A percentile compares a stretch with the other conserved stretches of the same genome.
Conservation (phyloP, 2,888 invertebrate genomes). For the Cerceris ruficornis region DNA sequence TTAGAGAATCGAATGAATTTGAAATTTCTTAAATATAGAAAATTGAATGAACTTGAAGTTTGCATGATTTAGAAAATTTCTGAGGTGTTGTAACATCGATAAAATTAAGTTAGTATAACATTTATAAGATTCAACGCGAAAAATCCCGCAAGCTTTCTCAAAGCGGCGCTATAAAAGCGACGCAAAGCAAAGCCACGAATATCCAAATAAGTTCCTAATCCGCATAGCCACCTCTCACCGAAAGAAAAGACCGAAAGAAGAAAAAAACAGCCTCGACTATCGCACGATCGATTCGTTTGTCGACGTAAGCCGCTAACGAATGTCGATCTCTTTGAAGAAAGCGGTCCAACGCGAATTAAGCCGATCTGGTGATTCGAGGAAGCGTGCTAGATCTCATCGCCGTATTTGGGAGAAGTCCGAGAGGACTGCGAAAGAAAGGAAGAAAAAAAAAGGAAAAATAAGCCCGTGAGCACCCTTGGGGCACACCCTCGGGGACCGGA, state of each 20-base stretch:
- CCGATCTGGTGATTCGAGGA: conserved; percentile 33
- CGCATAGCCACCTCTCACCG: too few species aligned
- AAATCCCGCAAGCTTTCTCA: too few species aligned
- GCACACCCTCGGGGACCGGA: conserved; percentile 62
- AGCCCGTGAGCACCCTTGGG: conserved; percentile 47
- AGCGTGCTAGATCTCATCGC: conserved; percentile 40
- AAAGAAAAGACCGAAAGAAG: neutral
- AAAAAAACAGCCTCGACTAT: conserved; percentile 13
- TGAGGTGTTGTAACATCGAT: too few species aligned
- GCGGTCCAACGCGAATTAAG: conserved; percentile 29
- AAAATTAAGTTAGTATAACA: too few species aligned
- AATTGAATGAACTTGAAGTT: too few species aligned
- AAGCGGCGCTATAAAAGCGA: too few species aligned
- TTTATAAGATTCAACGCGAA: too few species aligned
- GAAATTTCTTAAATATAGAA: too few species aligned
- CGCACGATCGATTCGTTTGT: neutral
- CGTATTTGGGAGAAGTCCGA: conserved; percentile 30
- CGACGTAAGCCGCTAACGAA: conserved; percentile 38
- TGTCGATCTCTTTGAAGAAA: conserved; percentile 26
- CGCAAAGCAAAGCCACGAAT: too few species aligned
- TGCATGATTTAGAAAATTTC: too few species aligned
- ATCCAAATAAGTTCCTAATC: too few species aligned
- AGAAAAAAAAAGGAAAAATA: conserved; percentile 12
- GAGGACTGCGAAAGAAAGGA: conserved; percentile 15
- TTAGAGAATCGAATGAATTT: too few species aligned